These are phyloP conservation scores for Nudaria mundana DNA, from an alignment of 2,888 invertebrate species.

Conservation along the genomic window DNA sequence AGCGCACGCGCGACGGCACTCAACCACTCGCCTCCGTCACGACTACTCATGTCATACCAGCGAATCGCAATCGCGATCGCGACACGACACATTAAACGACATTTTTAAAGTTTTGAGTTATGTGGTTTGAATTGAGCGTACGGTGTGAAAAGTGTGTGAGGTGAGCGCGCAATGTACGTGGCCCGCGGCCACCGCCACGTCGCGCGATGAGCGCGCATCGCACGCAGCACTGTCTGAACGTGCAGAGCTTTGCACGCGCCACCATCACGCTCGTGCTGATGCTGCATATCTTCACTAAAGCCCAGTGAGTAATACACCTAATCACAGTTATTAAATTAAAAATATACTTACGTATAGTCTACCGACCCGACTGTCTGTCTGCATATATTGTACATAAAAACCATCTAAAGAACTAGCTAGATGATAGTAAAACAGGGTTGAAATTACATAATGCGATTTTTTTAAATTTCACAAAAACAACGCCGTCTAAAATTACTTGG, in stretches of 20 bases:
- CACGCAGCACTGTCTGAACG: slow-evolving; percentile 45
- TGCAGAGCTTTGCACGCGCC: slow-evolving; percentile 41
- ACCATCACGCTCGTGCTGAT: slow-evolving; percentile 42
- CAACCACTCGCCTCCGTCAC: slow-evolving; percentile 55
- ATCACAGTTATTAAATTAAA: no score
- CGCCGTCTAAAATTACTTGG: no score
- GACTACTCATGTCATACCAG: slow-evolving; percentile 55
- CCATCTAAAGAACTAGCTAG: no score
- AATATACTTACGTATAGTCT: no score
- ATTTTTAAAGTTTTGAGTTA: slow-evolving; percentile 5
- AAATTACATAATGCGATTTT: no score
- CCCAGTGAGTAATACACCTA: slow-evolving; percentile 58
- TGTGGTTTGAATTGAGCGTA: slow-evolving; percentile 18
- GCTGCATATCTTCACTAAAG: slow-evolving; percentile 47
- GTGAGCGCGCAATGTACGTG: slow-evolving; percentile 66
- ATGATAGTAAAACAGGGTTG: no score
- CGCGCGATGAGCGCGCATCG: slow-evolving; percentile 73
- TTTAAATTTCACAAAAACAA: no score
- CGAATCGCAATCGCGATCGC: slow-evolving; percentile 42
- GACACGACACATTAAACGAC: slow-evolving; percentile 23
- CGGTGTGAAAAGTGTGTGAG: slow-evolving; percentile 31
- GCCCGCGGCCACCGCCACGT: slow-evolving; percentile 49
- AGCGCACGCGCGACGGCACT: slow-evolving; percentile 78
- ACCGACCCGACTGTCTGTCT: no score
- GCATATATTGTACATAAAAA: no score